phyloP scores from a whole-genome alignment of 2,113 vertebrate species.

The Xenus cinereus region DNA sequence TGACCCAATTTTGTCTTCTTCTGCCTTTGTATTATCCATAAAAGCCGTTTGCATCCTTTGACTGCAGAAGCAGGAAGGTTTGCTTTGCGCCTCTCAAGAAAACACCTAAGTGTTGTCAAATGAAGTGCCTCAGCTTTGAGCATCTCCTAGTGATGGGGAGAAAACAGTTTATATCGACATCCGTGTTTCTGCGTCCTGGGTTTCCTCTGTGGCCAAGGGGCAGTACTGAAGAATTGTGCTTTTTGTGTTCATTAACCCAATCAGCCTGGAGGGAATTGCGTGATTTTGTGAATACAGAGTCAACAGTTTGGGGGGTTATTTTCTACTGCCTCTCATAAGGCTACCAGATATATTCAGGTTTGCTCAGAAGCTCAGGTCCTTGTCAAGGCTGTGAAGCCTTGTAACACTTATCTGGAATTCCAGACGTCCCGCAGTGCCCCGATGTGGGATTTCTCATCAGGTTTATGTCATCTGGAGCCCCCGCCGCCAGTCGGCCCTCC shows the following conservation, averaged over 20 bases:
- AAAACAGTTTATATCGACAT: background rate
- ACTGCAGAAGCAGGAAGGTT: background rate
- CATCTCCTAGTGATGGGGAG: background rate
- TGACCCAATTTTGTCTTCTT: background rate
- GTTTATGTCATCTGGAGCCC: background rate
- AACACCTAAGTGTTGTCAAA: background rate
- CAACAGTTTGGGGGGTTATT: background rate
- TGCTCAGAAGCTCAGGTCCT: background rate
- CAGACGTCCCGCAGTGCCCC: background rate
- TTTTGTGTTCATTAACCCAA: background rate
- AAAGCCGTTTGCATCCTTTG: background rate
- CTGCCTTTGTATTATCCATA: background rate
- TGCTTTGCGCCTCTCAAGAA: background rate
- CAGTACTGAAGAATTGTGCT: background rate
- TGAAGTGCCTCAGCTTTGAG: background rate
- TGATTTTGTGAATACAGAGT: background rate
- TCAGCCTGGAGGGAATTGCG: accelerated
- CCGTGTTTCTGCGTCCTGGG: background rate
- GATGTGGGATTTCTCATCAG: accelerated
- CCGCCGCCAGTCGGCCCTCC: background rate
- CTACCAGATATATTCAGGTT: background rate
- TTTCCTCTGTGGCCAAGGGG: background rate
- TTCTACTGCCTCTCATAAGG: background rate
- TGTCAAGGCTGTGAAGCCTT: background rate
- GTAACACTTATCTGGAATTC: background rate